A percentile compares a stretch with the other conserved stretches of the same genome.
These are phyloP conservation scores for Cephus cinctus DNA, from an alignment of 1,140 invertebrate species.

Conservation along the genomic window DNA sequence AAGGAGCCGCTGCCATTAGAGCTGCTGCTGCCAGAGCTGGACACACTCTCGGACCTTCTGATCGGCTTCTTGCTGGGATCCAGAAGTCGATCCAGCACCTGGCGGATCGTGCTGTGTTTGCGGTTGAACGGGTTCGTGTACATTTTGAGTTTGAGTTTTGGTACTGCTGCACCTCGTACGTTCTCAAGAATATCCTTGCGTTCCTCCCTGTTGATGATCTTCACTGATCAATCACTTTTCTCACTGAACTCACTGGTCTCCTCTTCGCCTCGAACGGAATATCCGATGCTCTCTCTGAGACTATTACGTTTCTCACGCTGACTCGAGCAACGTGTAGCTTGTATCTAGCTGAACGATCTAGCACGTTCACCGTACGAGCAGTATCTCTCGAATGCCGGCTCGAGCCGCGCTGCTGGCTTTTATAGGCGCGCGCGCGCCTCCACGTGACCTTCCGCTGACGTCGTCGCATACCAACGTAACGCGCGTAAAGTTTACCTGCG, in stretches of 20 bases:
- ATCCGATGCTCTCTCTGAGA: neutral
- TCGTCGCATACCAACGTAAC: too few relatives aligned
- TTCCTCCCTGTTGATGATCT: too few relatives aligned
- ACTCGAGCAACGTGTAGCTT: too few relatives aligned
- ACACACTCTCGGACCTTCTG: constrained; percentile 44
- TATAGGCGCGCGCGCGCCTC: too few relatives aligned
- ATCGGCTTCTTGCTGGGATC: constrained; percentile 46
- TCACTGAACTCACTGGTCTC: neutral
- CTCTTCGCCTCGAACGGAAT: neutral
- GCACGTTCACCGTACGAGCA: too few relatives aligned
- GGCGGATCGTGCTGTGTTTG: constrained; percentile 70
- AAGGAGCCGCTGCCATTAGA: constrained; percentile 40
- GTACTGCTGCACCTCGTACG: too few relatives aligned
- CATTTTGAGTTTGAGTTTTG: constrained; percentile 52
- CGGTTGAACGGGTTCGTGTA: constrained; percentile 73
- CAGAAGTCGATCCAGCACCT: constrained; percentile 64
- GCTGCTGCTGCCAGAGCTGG: constrained; percentile 40
- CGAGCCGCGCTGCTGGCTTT: too few relatives aligned
- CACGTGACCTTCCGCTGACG: too few relatives aligned
- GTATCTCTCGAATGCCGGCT: too few relatives aligned
- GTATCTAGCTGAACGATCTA: too few relatives aligned
- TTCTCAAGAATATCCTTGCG: neutral
- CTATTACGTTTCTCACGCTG: too few relatives aligned
- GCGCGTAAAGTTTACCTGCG: too few relatives aligned
- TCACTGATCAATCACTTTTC: neutral